Conservation (phyloP, 2,888 invertebrate genomes). For the Noctuana brunneofusca region DNA sequence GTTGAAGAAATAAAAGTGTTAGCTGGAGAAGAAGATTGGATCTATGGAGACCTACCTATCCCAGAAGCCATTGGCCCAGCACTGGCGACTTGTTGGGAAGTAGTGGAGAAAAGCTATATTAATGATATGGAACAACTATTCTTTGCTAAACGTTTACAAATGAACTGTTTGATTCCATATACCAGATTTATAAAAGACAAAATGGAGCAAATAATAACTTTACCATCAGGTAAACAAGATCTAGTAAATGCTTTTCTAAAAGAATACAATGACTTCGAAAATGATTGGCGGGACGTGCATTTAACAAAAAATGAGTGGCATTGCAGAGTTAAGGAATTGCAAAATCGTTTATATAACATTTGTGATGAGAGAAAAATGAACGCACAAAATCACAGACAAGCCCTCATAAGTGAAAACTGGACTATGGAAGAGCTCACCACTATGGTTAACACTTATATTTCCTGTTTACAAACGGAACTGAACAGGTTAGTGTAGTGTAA, state of each 20-base stretch:
- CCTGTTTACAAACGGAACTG: conserved; percentile 84
- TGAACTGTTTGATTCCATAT: conserved; percentile 82
- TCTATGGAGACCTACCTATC: conserved; percentile 70
- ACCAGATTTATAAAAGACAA: conserved; percentile 77
- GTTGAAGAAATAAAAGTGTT: conserved; percentile 54
- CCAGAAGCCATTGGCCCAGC: conserved; percentile 58
- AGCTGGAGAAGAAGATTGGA: conserved; percentile 75
- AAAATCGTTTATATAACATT: conserved; percentile 77
- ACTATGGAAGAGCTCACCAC: conserved; percentile 77
- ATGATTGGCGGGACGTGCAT: conserved; percentile 80
- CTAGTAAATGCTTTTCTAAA: conserved; percentile 82
- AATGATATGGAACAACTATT: conserved; percentile 81
- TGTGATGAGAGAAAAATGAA: conserved; percentile 81
- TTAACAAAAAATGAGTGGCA: conserved; percentile 85
- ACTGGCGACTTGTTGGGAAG: conserved; percentile 79
- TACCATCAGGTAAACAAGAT: conserved; percentile 83
- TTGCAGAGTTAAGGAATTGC: conserved; percentile 78
- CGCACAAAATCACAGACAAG: conserved; percentile 78
- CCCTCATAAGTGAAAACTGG: conserved; percentile 83
- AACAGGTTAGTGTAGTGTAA: conserved; percentile 69
- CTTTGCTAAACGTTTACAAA: conserved; percentile 80
- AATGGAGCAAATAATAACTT: conserved; percentile 78
- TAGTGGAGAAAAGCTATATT: conserved; percentile 75
- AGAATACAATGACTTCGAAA: conserved; percentile 83
- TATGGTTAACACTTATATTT: conserved; percentile 80